Evolutionary conservation across 2,888 invertebrate species (phyloP).

Genomic region (Atherix ibis): DNA sequence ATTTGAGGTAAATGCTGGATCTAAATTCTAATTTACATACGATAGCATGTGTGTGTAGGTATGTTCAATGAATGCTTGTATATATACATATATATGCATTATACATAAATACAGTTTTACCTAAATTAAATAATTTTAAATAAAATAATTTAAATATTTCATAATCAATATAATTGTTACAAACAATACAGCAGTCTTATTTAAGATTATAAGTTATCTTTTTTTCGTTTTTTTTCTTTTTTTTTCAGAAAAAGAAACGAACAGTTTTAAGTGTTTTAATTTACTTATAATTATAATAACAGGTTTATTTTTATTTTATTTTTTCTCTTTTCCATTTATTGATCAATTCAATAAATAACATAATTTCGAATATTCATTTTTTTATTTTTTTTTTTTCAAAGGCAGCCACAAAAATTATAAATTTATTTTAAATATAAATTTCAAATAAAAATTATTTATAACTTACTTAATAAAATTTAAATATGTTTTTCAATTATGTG

Average conservation of each 20-base stretch:
- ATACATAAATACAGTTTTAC: too few species aligned
- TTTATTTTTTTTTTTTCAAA: neutral
- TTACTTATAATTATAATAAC: constrained; percentile 14
- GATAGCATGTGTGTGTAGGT: too few species aligned
- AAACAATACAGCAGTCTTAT: constrained; percentile 35
- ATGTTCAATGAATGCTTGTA: too few species aligned
- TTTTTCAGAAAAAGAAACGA: too few species aligned
- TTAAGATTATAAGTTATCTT: constrained; percentile 26
- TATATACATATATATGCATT: too few species aligned
- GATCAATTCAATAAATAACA: constrained; percentile 1
- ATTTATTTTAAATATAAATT: constrained; percentile 1
- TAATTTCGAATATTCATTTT: constrained; percentile 11
- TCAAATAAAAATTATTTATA: too few species aligned
- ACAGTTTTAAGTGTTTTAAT: constrained; percentile 14
- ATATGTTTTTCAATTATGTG: too few species aligned
- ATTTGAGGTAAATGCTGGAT: too few species aligned
- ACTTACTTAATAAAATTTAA: neutral
- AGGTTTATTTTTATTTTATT: constrained; percentile 3
- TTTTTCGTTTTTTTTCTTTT: constrained; percentile 14
- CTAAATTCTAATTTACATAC: too few species aligned
- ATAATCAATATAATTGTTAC: constrained; percentile 17
- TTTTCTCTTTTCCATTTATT: constrained; percentile 12
- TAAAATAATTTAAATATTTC: constrained; percentile 8
- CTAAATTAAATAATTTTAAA: constrained; percentile 7
- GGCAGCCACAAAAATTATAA: neutral